phyloP scores from a whole-genome alignment of 2,888 invertebrate species.

The Eupithecia tripunctaria region DNA sequence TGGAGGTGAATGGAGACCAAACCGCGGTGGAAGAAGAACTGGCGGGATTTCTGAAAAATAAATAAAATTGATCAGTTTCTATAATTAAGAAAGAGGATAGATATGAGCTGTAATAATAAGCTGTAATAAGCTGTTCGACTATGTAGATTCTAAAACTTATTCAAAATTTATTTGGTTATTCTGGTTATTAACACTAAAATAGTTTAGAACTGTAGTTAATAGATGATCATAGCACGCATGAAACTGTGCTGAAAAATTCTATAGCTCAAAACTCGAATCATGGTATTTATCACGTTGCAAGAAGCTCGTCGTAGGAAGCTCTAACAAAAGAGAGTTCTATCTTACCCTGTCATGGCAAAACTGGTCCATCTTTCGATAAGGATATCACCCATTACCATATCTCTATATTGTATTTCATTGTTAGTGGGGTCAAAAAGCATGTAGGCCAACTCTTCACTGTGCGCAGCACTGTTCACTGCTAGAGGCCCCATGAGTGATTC shows the following conservation, averaged over 20 bases:
- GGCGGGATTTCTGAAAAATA: slow-evolving; percentile 60
- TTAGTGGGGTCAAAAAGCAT: slow-evolving; percentile 58
- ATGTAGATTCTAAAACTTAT: background rate
- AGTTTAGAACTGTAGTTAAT: no score
- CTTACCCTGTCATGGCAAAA: slow-evolving; percentile 73
- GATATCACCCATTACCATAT: slow-evolving; percentile 62
- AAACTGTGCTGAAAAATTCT: no score
- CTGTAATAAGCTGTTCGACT: background rate
- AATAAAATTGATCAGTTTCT: slow-evolving; percentile 12
- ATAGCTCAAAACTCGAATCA: no score
- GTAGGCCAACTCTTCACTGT: slow-evolving; percentile 74
- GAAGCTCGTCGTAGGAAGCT: no score
- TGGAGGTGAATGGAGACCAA: slow-evolving; percentile 64
- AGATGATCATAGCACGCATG: no score
- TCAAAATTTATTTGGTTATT: no score
- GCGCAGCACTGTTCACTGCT: slow-evolving; percentile 60
- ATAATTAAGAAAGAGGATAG: background rate
- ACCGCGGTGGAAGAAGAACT: slow-evolving; percentile 57
- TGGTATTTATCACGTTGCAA: no score
- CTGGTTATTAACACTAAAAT: no score
- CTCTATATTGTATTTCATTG: slow-evolving; percentile 45
- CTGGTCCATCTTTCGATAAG: slow-evolving; percentile 75
- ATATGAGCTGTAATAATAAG: no score
- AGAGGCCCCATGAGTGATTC: slow-evolving; percentile 62
- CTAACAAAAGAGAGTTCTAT: background rate